These are phyloP conservation scores for Rotaria sp. DNA, from an alignment of 2,888 invertebrate species.

Conservation along the genomic window DNA sequence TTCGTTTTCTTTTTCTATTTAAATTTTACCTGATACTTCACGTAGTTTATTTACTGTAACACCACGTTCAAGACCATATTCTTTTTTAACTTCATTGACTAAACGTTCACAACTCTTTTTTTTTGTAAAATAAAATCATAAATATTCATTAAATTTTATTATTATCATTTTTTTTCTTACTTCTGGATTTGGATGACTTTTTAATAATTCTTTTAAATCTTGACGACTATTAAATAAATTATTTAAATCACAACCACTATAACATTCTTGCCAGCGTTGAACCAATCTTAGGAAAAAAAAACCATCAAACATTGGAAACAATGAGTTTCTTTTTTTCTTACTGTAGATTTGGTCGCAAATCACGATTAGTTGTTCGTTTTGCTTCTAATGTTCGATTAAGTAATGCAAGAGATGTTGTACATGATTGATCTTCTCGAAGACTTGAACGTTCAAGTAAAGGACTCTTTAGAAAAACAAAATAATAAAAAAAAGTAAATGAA, in stretches of 20 bases:
- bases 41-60: neutral
- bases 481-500: neutral
- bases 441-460: neutral
- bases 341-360: neutral
- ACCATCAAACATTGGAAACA: neutral
- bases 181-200: constrained; percentile 14
- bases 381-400: constrained; percentile 14
- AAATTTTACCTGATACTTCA: neutral
- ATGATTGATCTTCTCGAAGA: neutral
- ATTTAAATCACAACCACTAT: neutral
- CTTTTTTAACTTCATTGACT: constrained; percentile 15
- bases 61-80: neutral
- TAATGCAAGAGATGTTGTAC: neutral
- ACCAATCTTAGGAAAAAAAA: neutral
- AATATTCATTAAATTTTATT: neutral
- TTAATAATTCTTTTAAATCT: constrained; percentile 12
- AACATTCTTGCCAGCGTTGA: constrained; percentile 25
- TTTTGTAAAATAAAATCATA: no score
- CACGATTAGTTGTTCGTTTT: neutral
- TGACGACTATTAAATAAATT: neutral
- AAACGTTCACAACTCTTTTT: neutral
- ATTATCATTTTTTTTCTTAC: neutral
- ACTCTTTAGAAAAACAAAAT: neutral
- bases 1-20: neutral
- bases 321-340: neutral